A percentile compares a stretch with the other conserved stretches of the same genome.
phyloP scores from a whole-genome alignment of 1,140 invertebrate genomes.

The Platyscapa corneri region DNA sequence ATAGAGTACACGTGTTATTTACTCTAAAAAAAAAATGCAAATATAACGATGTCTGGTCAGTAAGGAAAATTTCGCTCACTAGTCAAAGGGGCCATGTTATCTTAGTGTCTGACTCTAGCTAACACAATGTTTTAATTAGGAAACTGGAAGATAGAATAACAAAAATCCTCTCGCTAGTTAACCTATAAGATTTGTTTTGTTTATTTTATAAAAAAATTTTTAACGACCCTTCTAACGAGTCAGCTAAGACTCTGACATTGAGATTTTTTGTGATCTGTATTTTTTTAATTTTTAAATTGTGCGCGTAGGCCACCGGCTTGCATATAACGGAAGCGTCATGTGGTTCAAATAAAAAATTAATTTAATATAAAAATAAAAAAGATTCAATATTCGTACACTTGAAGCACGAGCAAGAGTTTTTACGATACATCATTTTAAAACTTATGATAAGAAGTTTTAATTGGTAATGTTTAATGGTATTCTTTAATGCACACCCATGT shows the following conservation, averaged over 20 bases:
- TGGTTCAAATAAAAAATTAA: slow-evolving; percentile 51
- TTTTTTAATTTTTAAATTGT: slow-evolving; percentile 41
- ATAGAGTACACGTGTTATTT: not conserved
- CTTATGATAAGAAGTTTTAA: slow-evolving; percentile 51
- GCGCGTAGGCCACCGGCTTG: slow-evolving; percentile 52
- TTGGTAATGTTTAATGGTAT: slow-evolving; percentile 16
- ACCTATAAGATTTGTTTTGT: slow-evolving; percentile 41
- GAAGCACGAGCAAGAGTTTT: slow-evolving; percentile 57
- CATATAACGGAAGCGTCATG: slow-evolving; percentile 50
- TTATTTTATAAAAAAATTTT: slow-evolving; percentile 44
- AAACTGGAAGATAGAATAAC: slow-evolving; percentile 45
- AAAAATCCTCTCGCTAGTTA: slow-evolving; percentile 27
- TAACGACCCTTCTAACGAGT: slow-evolving; percentile 32
- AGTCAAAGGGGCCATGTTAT: slow-evolving; percentile 1
- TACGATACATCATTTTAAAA: slow-evolving; percentile 35
- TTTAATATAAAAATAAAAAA: slow-evolving; percentile 53
- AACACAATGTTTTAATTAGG: slow-evolving; percentile 19
- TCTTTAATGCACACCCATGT: not conserved
- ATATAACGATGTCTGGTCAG: not conserved
- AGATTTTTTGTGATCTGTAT: slow-evolving; percentile 21
- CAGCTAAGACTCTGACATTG: slow-evolving; percentile 19
- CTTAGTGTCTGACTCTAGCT: slow-evolving; percentile 30
- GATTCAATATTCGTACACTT: slow-evolving; percentile 57
- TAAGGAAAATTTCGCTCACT: slow-evolving; percentile 6
- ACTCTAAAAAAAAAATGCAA: slow-evolving; percentile 4